Evolutionary conservation across 2,888 invertebrate species (phyloP), one percentile per base, ranked within the genome.

Genomic region (Torymus tubicola): DNA sequence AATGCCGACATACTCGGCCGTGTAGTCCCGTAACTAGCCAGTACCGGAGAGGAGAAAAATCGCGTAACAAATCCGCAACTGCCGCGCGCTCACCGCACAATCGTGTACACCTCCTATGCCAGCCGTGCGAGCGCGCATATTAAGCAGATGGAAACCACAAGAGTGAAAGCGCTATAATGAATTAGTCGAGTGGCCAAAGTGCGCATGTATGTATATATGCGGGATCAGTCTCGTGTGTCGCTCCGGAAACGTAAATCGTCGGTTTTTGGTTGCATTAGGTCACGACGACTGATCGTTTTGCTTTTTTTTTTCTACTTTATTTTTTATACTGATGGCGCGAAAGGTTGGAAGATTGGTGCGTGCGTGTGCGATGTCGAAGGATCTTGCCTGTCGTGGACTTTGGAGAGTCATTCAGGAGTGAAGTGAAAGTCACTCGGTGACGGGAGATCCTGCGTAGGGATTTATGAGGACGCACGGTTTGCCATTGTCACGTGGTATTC

Each of bases 91-190:
- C 31, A 5, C 31, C 31, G 31, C 31, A 5, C 31, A 31, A 31
- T 31, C 31, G 31, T 31, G 31, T 53, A 50, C 16, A 50, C 50
- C 60, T 70, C 60, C 60, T 18, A 52, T 18, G 60, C 42, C 24
- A 0, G 24, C 53, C 5, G 4, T 13, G n/a, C 42, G 11, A 11
- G 70, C 68, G 12, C 16, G 63, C 76, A 50, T n/a, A 60, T 57
- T 24, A 18, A 64, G 16, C n/a, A 21, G 67, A 31, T 31, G 21
- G 31, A 55, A 64, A 50, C 70, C 31, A 14, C 63, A 77, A 18
- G 65, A 70, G 70, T 50, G 50, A 64, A 71, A 77, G 64, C 64
- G 18, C 11, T 67, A 16, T 70, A 77, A 77, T 77, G 65, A 71
- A 77, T 77, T 77, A 71, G 64, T 58, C n/a, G 58, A 70, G 65